Base-by-base conservation (phyloP, 2,888 invertebrate species). In the Tetanocera ferruginea region DNA sequence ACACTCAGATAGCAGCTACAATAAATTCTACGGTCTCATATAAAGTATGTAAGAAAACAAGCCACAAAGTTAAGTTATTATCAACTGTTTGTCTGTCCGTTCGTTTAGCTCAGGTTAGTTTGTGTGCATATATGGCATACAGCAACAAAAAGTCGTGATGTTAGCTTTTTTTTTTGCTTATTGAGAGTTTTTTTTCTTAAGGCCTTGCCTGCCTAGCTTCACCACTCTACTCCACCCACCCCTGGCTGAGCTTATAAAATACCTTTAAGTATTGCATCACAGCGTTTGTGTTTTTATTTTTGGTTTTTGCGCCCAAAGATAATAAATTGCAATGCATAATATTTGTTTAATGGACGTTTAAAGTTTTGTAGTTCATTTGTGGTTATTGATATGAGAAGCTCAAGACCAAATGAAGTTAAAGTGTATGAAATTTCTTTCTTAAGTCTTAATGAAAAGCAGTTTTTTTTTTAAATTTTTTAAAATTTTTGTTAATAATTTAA, bases 91-190 rank as follows among this genome's bases (percentile, higher is more conserved):
- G 14, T 9, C 60, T 60, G 25, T 60, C 17, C 17, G 28, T 19
- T n/a, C 3, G 60, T 28, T 25, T 3, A 60, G 25, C 28, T 25
- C 3, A 19, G 2, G 4, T 17, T 19, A 57, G 8, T 57, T 23
- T 17, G 60, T 17, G 23, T 60, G 11, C 14, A 11, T 55, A 19
- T 55, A 19, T 55, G 55, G 6, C 3, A 23, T 6, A 28, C 11
- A 60, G 5, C 60, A 60, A 19, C 25, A 60, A 60, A 25, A 60
- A 60, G 60, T 28, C 60, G 60, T 60, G 60, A 60, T 60, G 60
- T 17, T 28, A 60, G 60, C 9, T 28, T 28, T 60, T 6, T 37
- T 43, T 43, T 43, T 43, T 43, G 11, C 14, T 11, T 3, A 11
- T 43, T 8, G 3, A 37, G 43, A 11, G 1, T 43, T 43, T 43